phyloP scores from a whole-genome alignment of 2,113 vertebrate genomes.

The Scophthalmus maximus region DNA sequence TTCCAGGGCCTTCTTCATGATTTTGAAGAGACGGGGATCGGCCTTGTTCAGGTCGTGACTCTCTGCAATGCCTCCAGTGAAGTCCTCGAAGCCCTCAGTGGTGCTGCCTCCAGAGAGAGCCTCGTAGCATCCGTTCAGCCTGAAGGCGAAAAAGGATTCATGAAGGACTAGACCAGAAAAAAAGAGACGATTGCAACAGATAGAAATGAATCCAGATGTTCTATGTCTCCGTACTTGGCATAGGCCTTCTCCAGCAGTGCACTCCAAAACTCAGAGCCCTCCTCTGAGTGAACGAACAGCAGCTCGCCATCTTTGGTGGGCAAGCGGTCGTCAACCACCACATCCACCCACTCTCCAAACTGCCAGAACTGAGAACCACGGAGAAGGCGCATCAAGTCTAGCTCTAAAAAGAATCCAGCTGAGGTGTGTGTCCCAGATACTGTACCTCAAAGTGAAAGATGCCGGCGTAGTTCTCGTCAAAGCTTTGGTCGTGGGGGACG shows the following conservation, averaged over 20 bases:
- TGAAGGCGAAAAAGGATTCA: slow-evolving; percentile 42
- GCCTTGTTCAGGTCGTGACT: slow-evolving; percentile 82
- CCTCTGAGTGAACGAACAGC: slow-evolving; percentile 83
- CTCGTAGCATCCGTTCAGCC: slow-evolving; percentile 92
- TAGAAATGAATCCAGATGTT: slow-evolving; percentile 37
- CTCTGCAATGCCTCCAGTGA: slow-evolving; percentile 93
- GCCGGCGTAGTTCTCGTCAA: slow-evolving; percentile 85
- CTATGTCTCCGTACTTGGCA: slow-evolving; percentile 74
- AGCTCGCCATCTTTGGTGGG: slow-evolving; percentile 81
- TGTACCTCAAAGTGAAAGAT: slow-evolving; percentile 94
- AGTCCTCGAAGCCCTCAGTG: slow-evolving; percentile 96
- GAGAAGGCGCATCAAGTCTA: too few relatives aligned
- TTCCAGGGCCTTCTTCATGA: slow-evolving; percentile 76
- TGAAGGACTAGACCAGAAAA: background rate
- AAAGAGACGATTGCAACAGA: slow-evolving; percentile 23
- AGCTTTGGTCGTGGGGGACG: slow-evolving; percentile 86
- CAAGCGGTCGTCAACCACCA: slow-evolving; percentile 83
- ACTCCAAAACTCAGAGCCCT: slow-evolving; percentile 84
- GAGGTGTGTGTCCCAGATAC: background rate
- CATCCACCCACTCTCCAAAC: slow-evolving; percentile 84
- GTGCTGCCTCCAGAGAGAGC: slow-evolving; percentile 92
- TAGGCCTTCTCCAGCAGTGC: slow-evolving; percentile 81
- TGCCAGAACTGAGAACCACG: slow-evolving; percentile 82
- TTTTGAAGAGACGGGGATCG: slow-evolving; percentile 74
- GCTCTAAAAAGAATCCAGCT: background rate